Conservation (phyloP, 2,797 vertebrate genomes). For the Phrynocephalus forsythii region DNA sequence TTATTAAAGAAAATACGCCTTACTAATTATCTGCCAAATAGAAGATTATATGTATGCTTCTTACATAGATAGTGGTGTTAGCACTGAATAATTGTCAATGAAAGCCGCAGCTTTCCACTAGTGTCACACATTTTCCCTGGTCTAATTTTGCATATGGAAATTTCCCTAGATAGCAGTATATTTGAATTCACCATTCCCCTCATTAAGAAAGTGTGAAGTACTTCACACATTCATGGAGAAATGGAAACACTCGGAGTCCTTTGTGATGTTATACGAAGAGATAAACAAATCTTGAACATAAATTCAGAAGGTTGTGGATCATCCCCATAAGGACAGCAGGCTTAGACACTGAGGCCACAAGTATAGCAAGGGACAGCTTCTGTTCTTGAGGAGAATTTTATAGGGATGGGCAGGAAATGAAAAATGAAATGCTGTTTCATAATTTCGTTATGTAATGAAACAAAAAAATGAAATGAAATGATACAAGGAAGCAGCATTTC, state of each 20-base stretch:
- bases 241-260: conserved; percentile 15
- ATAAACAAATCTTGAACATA: background rate
- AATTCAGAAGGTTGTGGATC: background rate
- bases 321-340: background rate
- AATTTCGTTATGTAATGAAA: no score
- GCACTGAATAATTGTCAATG: conserved; percentile 30
- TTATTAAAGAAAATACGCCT: conserved; percentile 48
- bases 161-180: conserved; percentile 53
- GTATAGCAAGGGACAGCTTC: background rate
- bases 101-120: conserved; percentile 38
- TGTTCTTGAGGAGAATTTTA: no score
- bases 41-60: conserved; percentile 42
- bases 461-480: no score
- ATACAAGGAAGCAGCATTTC: no score
- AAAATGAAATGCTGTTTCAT: no score
- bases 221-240: conserved; percentile 25
- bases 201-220: conserved; percentile 35
- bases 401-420: no score
- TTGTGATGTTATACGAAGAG: background rate
- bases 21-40: conserved; percentile 35
- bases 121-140: background rate
- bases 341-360: background rate
- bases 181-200: conserved; percentile 25
- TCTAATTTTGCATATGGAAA: conserved; percentile 49
- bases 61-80: conserved; percentile 32